Percentiles rank a stretch among this genome's conserved stretches.
phyloP scores from a whole-genome alignment of 1,140 invertebrate species.

The Pseudomyrmex dendroicus region DNA sequence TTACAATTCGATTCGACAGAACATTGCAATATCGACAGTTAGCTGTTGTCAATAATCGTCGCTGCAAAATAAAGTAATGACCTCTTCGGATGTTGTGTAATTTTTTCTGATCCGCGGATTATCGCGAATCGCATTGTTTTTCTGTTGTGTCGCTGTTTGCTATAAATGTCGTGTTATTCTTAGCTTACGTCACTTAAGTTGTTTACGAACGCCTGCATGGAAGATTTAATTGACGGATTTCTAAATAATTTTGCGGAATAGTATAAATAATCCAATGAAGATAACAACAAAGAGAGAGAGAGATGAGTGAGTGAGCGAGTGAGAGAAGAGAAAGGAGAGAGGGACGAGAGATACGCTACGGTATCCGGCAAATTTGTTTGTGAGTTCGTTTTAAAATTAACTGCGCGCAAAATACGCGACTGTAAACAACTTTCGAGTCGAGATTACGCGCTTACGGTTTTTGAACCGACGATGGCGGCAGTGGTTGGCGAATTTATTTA shows the following conservation, averaged over 20 bases:
- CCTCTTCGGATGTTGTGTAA: background rate
- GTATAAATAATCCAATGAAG: background rate
- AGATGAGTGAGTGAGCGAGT: too few species aligned
- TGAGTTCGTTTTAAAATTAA: slow-evolving; percentile 53
- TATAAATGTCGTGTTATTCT: slow-evolving; percentile 13
- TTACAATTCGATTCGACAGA: background rate
- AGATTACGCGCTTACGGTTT: slow-evolving; percentile 55
- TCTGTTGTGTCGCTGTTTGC: background rate
- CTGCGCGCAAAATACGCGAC: slow-evolving; percentile 29
- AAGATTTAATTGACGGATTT: slow-evolving; percentile 28
- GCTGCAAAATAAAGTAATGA: too few species aligned
- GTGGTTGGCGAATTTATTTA: slow-evolving; percentile 70
- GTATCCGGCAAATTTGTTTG: slow-evolving; percentile 41
- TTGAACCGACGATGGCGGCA: background rate
- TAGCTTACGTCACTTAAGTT: slow-evolving; percentile 29
- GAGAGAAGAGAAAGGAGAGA: too few species aligned
- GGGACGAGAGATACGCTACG: background rate
- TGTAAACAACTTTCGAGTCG: slow-evolving; percentile 74
- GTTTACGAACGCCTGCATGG: slow-evolving; percentile 40
- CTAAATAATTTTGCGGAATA: slow-evolving; percentile 20
- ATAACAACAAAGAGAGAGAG: background rate
- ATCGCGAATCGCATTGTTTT: background rate
- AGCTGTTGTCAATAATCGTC: background rate
- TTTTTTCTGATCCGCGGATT: background rate
- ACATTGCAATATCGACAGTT: background rate